These are phyloP conservation scores for Chesias legatella DNA, from an alignment of 2,888 invertebrate genomes.

Conservation along the genomic window DNA sequence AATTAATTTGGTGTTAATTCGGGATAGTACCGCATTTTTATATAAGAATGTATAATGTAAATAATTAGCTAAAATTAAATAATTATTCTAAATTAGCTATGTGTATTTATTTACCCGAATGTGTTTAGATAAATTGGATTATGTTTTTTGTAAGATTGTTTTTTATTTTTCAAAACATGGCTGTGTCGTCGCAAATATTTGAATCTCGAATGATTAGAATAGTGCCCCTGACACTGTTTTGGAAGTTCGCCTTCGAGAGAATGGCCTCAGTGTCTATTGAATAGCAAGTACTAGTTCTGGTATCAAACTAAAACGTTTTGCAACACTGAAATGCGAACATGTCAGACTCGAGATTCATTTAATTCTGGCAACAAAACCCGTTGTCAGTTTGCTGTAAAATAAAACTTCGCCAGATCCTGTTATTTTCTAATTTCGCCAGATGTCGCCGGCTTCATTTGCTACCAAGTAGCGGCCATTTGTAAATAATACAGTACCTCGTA, in stretches of 20 bases:
- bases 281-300: too few relatives aligned
- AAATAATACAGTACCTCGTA: conserved; percentile 17
- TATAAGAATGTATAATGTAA: conserved; percentile 17
- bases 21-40: conserved; percentile 2
- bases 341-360: too few relatives aligned
- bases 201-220: too few relatives aligned
- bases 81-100: conserved; percentile 19
- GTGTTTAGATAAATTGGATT: conserved; percentile 8
- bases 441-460: conserved; percentile 13
- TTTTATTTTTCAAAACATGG: conserved; percentile 1
- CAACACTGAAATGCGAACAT: too few relatives aligned
- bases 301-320: too few relatives aligned
- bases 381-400: too few relatives aligned
- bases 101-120: conserved; percentile 18
- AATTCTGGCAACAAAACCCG: too few relatives aligned
- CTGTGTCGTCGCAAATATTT: too few relatives aligned
- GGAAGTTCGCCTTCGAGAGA: too few relatives aligned
- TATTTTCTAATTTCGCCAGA: conserved; percentile 7
- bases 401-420: too few relatives aligned
- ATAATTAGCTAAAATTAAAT: conserved; percentile 18
- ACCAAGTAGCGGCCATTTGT: conserved; percentile 16
- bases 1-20: background rate
- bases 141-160: background rate
- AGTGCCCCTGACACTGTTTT: too few relatives aligned
- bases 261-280: too few relatives aligned